Percentiles rank a stretch among this genome's conserved stretches.
phyloP scores from a whole-genome alignment of 2,113 vertebrate genomes.

The Aleadryas rufinucha region DNA sequence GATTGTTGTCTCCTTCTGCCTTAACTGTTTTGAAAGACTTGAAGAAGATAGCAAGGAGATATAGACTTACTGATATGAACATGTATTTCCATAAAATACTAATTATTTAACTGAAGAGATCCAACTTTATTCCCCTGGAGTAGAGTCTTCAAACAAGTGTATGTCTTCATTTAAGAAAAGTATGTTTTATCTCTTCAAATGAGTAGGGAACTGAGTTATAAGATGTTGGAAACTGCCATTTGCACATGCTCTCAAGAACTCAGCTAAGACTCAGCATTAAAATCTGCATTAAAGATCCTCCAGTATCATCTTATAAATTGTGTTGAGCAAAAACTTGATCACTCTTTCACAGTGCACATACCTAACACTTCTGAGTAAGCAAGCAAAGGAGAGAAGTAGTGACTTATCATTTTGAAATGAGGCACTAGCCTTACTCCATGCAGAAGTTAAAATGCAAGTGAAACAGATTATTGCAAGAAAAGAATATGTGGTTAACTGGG shows the following conservation, averaged over 20 bases:
- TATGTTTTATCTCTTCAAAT: background rate
- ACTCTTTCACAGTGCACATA: background rate
- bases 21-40: background rate
- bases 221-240: background rate
- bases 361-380: background rate
- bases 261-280: background rate
- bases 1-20: background rate
- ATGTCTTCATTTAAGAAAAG: background rate
- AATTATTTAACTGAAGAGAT: background rate
- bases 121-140: background rate
- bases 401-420: background rate
- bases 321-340: background rate
- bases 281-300: background rate
- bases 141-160: background rate
- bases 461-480: background rate
- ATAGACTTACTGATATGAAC: background rate
- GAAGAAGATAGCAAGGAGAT: background rate
- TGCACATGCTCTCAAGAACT: background rate
- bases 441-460: background rate
- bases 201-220: background rate
- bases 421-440: background rate
- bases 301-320: background rate
- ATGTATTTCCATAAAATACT: background rate
- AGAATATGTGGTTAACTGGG: background rate
- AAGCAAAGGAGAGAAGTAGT: background rate